These are phyloP conservation scores for Hassar affinis DNA, from an alignment of 2,113 vertebrate species.

Conservation along the genomic window DNA sequence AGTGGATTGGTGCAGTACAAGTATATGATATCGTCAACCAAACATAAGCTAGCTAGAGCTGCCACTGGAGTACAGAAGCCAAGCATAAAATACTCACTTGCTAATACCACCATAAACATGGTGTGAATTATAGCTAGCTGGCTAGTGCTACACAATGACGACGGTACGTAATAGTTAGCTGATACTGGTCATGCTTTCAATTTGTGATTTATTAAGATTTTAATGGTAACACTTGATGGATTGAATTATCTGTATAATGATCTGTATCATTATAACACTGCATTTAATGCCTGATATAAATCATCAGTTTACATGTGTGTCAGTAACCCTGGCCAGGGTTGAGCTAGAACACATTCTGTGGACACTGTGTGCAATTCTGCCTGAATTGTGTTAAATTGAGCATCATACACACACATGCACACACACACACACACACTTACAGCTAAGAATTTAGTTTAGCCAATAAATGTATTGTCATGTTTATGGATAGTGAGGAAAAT, in stretches of 20 bases:
- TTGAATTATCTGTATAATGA: neutral
- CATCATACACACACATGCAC: neutral
- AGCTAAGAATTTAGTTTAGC: neutral
- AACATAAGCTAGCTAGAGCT: neutral
- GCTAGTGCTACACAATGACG: neutral
- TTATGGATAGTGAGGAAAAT: neutral
- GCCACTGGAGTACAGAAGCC: neutral
- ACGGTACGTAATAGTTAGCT: neutral
- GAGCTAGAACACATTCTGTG: neutral
- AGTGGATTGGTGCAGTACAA: no score
- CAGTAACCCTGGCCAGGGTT: neutral
- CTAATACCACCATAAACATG: neutral
- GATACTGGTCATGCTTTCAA: neutral
- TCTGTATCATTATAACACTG: neutral
- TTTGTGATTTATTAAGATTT: neutral
- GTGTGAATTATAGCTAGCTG: neutral
- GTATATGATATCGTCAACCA: no score
- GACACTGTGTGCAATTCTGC: neutral
- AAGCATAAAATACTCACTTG: neutral
- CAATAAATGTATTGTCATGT: neutral
- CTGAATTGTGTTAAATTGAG: no score
- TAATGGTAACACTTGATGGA: neutral
- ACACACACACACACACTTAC: neutral
- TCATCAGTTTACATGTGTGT: neutral
- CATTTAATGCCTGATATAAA: neutral